Conservation (phyloP, 2,113 vertebrate genomes). For the Lepus europaeus region DNA sequence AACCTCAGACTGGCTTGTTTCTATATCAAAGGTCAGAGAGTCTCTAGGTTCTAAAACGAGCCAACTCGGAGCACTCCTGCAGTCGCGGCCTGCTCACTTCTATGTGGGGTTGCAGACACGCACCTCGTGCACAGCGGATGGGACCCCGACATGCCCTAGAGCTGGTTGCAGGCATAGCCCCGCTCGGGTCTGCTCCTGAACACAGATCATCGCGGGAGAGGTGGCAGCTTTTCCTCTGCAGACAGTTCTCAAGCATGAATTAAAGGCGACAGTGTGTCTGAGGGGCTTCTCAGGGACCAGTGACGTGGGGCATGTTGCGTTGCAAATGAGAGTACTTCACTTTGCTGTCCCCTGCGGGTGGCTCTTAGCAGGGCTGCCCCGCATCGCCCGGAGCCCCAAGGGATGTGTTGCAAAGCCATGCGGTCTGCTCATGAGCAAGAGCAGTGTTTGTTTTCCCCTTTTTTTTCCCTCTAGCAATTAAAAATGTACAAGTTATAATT, state of each 20-base stretch:
- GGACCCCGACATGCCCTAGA: neutral
- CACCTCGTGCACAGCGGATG: neutral
- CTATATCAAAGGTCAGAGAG: neutral
- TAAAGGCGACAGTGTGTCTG: neutral
- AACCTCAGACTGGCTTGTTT: constrained; percentile 56
- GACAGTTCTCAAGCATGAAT: neutral
- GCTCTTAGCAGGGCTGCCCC: neutral
- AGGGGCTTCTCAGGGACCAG: neutral
- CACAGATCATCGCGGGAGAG: neutral
- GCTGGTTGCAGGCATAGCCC: neutral
- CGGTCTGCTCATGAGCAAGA: neutral
- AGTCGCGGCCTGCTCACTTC: neutral
- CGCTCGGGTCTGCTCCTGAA: neutral
- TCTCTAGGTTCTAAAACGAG: neutral
- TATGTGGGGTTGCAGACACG: constrained; percentile 27
- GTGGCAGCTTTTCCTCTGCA: neutral
- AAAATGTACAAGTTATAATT: constrained; percentile 51
- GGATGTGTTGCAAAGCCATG: neutral
- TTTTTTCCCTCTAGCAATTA: neutral
- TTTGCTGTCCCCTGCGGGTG: neutral
- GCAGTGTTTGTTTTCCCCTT: neutral
- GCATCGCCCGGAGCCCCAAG: neutral
- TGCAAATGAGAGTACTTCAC: neutral
- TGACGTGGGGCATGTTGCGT: neutral
- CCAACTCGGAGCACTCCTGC: neutral